Evolutionary conservation across 2,797 vertebrate genomes (phyloP).

Genomic region (Botia almorhae): DNA sequence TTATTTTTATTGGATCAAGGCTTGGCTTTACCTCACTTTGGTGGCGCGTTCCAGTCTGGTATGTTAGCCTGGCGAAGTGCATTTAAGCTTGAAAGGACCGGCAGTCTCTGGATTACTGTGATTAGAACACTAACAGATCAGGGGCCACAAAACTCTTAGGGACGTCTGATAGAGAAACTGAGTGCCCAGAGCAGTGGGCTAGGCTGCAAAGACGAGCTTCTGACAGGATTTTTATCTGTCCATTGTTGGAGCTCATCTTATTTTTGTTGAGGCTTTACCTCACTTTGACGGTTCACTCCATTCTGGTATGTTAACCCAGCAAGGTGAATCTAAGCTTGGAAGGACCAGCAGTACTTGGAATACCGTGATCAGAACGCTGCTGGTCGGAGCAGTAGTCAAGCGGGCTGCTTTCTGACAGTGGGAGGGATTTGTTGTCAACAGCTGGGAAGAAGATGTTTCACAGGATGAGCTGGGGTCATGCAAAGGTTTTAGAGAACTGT

Average conservation of each 20-base stretch:
- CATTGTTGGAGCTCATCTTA: constrained; percentile 36
- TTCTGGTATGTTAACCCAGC: constrained; percentile 54
- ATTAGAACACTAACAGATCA: constrained; percentile 47
- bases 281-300: constrained; percentile 43
- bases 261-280: constrained; percentile 26
- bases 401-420: no score
- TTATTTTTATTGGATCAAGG: constrained; percentile 7
- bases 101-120: constrained; percentile 54
- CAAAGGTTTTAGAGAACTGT: constrained; percentile 33
- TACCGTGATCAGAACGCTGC: constrained; percentile 44
- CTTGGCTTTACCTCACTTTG: constrained; percentile 39
- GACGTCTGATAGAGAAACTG: constrained; percentile 46
- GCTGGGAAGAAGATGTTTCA: constrained; percentile 9
- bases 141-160: constrained; percentile 60
- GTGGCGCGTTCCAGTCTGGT: constrained; percentile 47
- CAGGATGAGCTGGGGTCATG: constrained; percentile 44
- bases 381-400: no score
- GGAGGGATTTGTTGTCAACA: no score
- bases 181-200: constrained; percentile 32
- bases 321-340: constrained; percentile 46
- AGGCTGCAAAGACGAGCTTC: constrained; percentile 27
- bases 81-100: constrained; percentile 50
- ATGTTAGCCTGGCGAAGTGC: constrained; percentile 53
- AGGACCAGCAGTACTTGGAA: constrained; percentile 49
- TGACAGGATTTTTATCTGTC: constrained; percentile 22